A percentile compares a stretch with the other conserved stretches of the same genome.
Evolutionary conservation across 30 jellyfish, hydroid and myxozoan species (phyloP).

Genomic region (Hydractinia symbiolongicarpus): DNA sequence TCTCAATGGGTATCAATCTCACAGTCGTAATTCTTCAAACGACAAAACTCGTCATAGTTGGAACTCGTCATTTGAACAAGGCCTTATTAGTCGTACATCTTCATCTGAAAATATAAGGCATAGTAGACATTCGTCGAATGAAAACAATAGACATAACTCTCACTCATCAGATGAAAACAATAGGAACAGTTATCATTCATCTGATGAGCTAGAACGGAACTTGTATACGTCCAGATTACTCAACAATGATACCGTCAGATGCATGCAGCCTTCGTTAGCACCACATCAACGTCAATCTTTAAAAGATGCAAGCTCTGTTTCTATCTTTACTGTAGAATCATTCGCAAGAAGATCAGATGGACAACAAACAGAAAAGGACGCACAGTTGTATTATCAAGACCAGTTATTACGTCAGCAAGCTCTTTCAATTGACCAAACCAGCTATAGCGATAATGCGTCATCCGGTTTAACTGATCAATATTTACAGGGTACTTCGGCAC

Average conservation of each 20-base stretch:
- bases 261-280: not conserved
- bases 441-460: not conserved
- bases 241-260: not conserved
- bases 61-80: slow-evolving; percentile 11
- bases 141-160: not conserved
- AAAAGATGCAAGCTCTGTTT: not conserved
- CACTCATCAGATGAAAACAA: not conserved
- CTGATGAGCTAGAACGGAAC: not conserved
- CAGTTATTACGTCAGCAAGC: not conserved
- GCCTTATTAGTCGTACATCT: slow-evolving; percentile 1
- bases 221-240: not conserved
- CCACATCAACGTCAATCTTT: not conserved
- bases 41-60: slow-evolving; percentile 13
- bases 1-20: not conserved
- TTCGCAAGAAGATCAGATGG: slow-evolving; percentile 7
- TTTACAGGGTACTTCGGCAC: not conserved
- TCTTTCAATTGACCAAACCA: not conserved
- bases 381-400: not conserved
- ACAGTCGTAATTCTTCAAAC: slow-evolving; percentile 7
- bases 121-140: no score
- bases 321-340: slow-evolving; percentile 2
- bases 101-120: slow-evolving; percentile 8
- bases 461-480: not conserved
- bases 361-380: not conserved
- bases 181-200: not conserved